phyloP scores from a whole-genome alignment of 1,140 invertebrate species.

The Drosophila guanche region DNA sequence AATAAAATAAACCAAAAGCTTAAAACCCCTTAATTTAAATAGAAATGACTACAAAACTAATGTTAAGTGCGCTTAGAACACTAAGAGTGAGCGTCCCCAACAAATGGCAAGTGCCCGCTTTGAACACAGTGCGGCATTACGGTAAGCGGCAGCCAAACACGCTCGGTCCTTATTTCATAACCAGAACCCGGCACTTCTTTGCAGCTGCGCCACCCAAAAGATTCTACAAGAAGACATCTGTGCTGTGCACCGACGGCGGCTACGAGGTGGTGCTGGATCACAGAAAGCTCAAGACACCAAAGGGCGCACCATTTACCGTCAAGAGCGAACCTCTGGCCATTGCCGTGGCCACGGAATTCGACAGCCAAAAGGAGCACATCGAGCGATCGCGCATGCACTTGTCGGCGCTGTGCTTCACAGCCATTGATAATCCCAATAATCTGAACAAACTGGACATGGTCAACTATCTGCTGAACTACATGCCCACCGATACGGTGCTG shows the following conservation, averaged over 20 bases:
- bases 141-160: slow-evolving; percentile 32
- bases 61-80: slow-evolving; percentile 30
- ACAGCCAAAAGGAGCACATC: slow-evolving; percentile 92
- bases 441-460: slow-evolving; percentile 90
- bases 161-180: slow-evolving; percentile 58
- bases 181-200: slow-evolving; percentile 33
- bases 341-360: slow-evolving; percentile 96
- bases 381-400: slow-evolving; percentile 93
- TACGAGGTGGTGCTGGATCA: slow-evolving; percentile 92
- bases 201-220: slow-evolving; percentile 85
- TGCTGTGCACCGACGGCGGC: slow-evolving; percentile 86
- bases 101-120: slow-evolving; percentile 10
- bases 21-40: too few species aligned
- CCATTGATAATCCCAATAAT: slow-evolving; percentile 95
- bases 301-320: slow-evolving; percentile 90
- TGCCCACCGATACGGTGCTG: slow-evolving; percentile 94
- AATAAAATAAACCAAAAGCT: too few species aligned
- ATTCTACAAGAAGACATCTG: slow-evolving; percentile 89
- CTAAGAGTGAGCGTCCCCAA: slow-evolving; percentile 19
- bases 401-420: slow-evolving; percentile 95
- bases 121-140: slow-evolving; percentile 42
- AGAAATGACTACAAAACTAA: slow-evolving; percentile 40
- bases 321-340: slow-evolving; percentile 94
- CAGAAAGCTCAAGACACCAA: slow-evolving; percentile 94
- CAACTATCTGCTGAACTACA: slow-evolving; percentile 90